phyloP scores from a whole-genome alignment of 1,140 invertebrate species.

The Danaus melanippus region DNA sequence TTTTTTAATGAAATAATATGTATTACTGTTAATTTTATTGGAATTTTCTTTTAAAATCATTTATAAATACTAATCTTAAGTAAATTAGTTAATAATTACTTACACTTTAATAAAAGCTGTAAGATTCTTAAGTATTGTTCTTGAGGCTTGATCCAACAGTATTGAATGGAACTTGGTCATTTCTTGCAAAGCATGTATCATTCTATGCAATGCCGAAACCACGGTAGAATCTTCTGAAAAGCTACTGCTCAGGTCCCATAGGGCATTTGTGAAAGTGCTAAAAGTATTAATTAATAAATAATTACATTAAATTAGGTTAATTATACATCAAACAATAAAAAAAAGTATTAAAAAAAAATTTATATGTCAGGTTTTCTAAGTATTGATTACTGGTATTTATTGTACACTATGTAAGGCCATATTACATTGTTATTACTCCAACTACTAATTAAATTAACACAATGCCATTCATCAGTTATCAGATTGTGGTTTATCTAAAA shows the following conservation, averaged over 20 bases:
- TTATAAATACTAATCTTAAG: not conserved
- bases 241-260: constrained; percentile 86
- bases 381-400: no score
- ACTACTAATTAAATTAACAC: no score
- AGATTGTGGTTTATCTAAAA: no score
- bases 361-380: no score
- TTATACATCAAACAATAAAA: no score
- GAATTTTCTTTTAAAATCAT: constrained; percentile 1
- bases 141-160: constrained; percentile 90
- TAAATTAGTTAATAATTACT: constrained; percentile 38
- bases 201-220: constrained; percentile 79
- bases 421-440: no score
- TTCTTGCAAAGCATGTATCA: constrained; percentile 85
- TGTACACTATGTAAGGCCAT: no score
- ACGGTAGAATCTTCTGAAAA: constrained; percentile 82
- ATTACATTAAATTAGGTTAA: no score
- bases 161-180: constrained; percentile 94
- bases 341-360: no score
- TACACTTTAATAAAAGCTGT: constrained; percentile 90
- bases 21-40: not conserved
- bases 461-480: no score
- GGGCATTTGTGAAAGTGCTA: constrained; percentile 85
- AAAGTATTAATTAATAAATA: constrained; percentile 7
- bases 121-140: constrained; percentile 91
- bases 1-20: not conserved